Evolutionary conservation across 2,113 vertebrate species (phyloP), one percentile per base, ranked within the genome.

Genomic region (Hirundichthys speculiger): DNA sequence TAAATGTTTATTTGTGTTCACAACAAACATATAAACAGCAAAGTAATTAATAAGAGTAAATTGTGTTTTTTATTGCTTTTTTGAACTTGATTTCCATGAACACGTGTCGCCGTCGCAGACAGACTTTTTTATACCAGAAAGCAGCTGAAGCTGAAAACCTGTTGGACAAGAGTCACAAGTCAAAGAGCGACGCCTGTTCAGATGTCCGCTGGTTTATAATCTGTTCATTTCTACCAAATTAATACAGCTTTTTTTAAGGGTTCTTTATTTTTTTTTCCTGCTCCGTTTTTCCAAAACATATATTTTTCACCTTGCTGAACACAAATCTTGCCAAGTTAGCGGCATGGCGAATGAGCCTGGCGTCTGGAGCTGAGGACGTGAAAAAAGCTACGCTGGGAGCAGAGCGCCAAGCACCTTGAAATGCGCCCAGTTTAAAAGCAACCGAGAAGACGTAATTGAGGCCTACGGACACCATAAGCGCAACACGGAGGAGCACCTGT

Each of bases 401-500:
- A 40, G 55, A 62, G 42, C 55, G 13, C 40, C 39, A 63, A 51
- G 56, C 45, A 56, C 49, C 3, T 14, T 51, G 69, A 69, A 69
- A 82, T 22, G 51, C 57, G 65, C 67, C 70, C 51, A 66, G 63
- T 83, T 82, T 86, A 72, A 81, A 68, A 71, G 67, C 77, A 54
- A 62, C 73, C 79, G 50, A 80, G 75, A 79, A 76, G 81, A 69
- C 80, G 53, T 89, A 86, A 89, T 74, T 78, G 83, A 77, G 86
- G 87, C 81, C 88, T 82, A 75, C 59, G 80, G 84, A 87, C 88
- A 83, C 40, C 87, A 82, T 84, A 84, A 79, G 82, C 75, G 63
- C 80, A 59, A 86, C 86, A 88, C 68, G 89, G 73, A 87, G 6
- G 77, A 82, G 83, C 86, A 90, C 87, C 89, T 91, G 88, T 89